Percentiles rank a stretch among this genome's conserved stretches.
Conservation (phyloP, 2,888 invertebrate species). For the Andrena bicolor region DNA sequence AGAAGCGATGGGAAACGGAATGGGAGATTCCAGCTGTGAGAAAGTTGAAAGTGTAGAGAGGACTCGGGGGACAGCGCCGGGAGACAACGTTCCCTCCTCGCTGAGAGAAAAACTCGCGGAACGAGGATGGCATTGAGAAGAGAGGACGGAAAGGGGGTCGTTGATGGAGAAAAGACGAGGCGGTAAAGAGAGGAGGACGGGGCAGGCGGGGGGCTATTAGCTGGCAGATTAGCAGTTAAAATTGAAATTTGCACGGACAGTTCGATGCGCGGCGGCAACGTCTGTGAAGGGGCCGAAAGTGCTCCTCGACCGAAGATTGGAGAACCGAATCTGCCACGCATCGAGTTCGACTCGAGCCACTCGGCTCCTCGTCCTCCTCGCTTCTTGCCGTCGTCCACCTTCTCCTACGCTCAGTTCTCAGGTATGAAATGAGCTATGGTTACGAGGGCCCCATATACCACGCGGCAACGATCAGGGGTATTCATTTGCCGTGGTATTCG, state of each 20-base stretch:
- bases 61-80: conserved; percentile 8
- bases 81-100: conserved; percentile 21
- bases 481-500: conserved; percentile 27
- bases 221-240: conserved; percentile 85
- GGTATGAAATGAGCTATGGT: conserved; percentile 82
- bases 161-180: conserved; percentile 57
- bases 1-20: not conserved
- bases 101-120: conserved; percentile 53
- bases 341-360: conserved; percentile 73
- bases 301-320: conserved; percentile 76
- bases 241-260: conserved; percentile 85
- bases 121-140: conserved; percentile 55
- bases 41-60: conserved; percentile 22
- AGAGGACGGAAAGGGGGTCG: conserved; percentile 58
- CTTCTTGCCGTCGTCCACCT: conserved; percentile 47
- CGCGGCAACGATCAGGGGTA: conserved; percentile 35
- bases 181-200: conserved; percentile 37
- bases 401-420: conserved; percentile 52
- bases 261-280: conserved; percentile 86
- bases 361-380: conserved; percentile 41
- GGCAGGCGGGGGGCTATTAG: conserved; percentile 80
- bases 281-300: conserved; percentile 82
- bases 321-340: conserved; percentile 84
- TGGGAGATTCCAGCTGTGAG: conserved; percentile 25
- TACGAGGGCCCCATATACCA: conserved; percentile 77